Base-by-base conservation (phyloP, 64 coral and sea anemone genomes). In the Dendronephthya gigantea region DNA sequence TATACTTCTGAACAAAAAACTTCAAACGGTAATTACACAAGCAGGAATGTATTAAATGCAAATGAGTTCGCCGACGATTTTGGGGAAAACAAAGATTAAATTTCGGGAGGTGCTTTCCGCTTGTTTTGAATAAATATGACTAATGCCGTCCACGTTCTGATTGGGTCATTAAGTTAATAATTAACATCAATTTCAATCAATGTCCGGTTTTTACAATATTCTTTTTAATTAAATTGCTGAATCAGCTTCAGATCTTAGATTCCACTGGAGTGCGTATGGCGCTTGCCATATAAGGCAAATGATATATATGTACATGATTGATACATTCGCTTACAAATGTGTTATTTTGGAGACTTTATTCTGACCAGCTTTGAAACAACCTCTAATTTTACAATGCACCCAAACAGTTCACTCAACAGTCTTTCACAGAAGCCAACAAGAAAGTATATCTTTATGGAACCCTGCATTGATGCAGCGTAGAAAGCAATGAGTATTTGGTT, bases 401-500 rank as follows among this genome's bases (percentile, higher is more conserved):
- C 87, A 40, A 98, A 87, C 43, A 92, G 25, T 59, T 93, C 95
- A 41, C 82, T 90, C 1, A 98, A 84, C 23, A 98, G 79, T 74
- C 89, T 93, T 81, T 98, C 95, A 50, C 89, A 93, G 49, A 98
- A 91, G 19, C 89, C 92, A 39, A 92, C 79, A 75, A 93, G 88
- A 82, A 98, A 98, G 88, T 98, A 98, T 47, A 49, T 84, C 40
- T 93, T 29, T 75, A 93, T 87, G 66, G 75, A 66, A 8, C 86
- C 90, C 33, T 75, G 84, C 11, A 79, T 14, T 81, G 76, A 83
- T 39, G 72, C 83, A 34, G 93, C 92, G 45, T 93, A 58, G 50
- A 98, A 98, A 45, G 86, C 82, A 81, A 98, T 84, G 28, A 81
- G 91, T 25, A 98, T 98, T 14, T 87, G 90, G 58, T 98, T 98